Evolutionary conservation across 2,888 invertebrate genomes (phyloP).

Genomic region (Hofmannophila pseudospretella): DNA sequence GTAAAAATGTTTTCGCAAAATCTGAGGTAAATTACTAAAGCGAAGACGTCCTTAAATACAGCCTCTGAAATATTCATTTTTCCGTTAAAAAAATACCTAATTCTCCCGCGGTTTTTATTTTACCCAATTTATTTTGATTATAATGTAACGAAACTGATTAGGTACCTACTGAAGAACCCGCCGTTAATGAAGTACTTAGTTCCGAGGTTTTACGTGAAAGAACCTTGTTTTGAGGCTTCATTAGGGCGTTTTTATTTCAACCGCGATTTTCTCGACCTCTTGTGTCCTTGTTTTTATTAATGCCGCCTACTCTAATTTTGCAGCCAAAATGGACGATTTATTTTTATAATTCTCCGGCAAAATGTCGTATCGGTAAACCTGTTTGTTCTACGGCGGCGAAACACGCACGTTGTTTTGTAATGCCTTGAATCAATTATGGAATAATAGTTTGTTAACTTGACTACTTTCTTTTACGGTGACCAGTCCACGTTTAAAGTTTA

Average conservation of each 20-base stretch:
- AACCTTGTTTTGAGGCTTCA: slow-evolving; percentile 8
- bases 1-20: too few relatives aligned
- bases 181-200: slow-evolving; percentile 4
- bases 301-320: neutral
- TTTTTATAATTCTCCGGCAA: neutral
- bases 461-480: too few relatives aligned
- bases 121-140: slow-evolving; percentile 1
- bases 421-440: too few relatives aligned
- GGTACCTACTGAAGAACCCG: slow-evolving; percentile 1
- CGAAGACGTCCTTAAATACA: too few relatives aligned
- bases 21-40: too few relatives aligned
- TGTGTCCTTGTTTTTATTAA: neutral
- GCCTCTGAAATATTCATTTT: too few relatives aligned
- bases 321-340: neutral
- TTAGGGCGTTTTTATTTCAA: slow-evolving; percentile 7
- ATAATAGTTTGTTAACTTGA: too few relatives aligned
- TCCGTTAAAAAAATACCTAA: neutral
- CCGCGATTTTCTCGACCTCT: neutral
- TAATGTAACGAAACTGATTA: neutral
- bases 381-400: too few relatives aligned
- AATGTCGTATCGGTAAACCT: too few relatives aligned
- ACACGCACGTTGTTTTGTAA: too few relatives aligned
- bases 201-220: slow-evolving; percentile 1
- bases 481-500: too few relatives aligned
- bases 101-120: neutral